Evolutionary conservation across 2,113 vertebrate genomes (phyloP).

Genomic region (Misgurnus mizolepis): DNA sequence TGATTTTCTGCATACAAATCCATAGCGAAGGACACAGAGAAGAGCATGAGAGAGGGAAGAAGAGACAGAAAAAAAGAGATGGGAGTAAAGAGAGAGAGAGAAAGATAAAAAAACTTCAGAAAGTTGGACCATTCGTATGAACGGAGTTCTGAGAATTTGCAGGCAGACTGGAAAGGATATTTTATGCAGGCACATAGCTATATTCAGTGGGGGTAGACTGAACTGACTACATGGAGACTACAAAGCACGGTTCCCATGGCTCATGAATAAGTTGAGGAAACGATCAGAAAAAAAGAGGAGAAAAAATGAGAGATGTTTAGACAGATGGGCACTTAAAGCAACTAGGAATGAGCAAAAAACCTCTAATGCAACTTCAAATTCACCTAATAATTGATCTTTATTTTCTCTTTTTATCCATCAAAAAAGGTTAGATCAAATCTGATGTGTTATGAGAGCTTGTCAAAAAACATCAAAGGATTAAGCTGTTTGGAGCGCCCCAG

Average conservation of each 20-base stretch:
- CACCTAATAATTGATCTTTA: constrained; percentile 90
- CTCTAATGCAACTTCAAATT: constrained; percentile 99
- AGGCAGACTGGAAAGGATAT: constrained; percentile 85
- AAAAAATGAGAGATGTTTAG: constrained; percentile 94
- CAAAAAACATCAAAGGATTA: constrained; percentile 71
- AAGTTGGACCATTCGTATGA: constrained; percentile 93
- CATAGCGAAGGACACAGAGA: constrained; percentile 71
- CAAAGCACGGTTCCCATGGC: constrained; percentile 99
- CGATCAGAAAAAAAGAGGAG: constrained; percentile 93
- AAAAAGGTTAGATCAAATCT: constrained; percentile 84
- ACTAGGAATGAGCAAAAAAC: constrained; percentile 78
- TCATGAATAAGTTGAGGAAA: constrained; percentile 99
- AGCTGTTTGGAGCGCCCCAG: constrained; percentile 77
- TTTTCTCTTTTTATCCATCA: constrained; percentile 66
- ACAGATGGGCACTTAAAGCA: constrained; percentile 99
- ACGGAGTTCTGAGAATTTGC: constrained; percentile 91
- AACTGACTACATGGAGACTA: constrained; percentile 90
- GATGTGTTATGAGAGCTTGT: constrained; percentile 79
- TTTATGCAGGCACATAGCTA: constrained; percentile 91
- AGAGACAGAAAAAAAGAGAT: constrained; percentile 12
- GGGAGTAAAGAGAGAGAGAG: constrained; percentile 46
- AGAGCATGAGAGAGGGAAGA: constrained; percentile 42
- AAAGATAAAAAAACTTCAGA: constrained; percentile 72
- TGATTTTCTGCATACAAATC: constrained; percentile 97
- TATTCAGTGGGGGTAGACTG: constrained; percentile 93